phyloP scores from a whole-genome alignment of 2,113 vertebrate genomes.

The Nycticorax nycticorax region DNA sequence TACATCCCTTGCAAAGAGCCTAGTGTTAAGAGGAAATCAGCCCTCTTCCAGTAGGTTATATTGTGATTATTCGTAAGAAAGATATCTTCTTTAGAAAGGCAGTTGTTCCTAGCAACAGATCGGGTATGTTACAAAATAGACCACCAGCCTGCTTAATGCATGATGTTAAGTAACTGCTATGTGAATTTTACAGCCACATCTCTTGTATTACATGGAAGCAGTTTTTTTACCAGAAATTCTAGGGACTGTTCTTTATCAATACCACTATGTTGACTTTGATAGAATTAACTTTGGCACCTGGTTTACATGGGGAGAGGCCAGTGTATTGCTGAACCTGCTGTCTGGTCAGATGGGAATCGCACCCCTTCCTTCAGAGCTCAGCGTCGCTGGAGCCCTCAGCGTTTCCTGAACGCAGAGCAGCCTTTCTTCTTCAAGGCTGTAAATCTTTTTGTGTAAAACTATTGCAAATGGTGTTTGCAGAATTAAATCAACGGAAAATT shows the following conservation, averaged over 20 bases:
- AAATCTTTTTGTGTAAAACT: neutral
- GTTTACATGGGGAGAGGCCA: neutral
- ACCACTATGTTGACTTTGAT: accelerated
- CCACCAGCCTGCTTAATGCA: neutral
- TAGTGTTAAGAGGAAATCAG: neutral
- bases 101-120: neutral
- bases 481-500: neutral
- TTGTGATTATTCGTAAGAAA: neutral
- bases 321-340: neutral
- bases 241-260: neutral
- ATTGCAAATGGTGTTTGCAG: neutral
- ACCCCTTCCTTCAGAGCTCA: neutral
- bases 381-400: neutral
- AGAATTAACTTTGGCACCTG: neutral
- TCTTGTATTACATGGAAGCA: neutral
- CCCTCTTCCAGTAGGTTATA: neutral
- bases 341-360: neutral
- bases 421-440: neutral
- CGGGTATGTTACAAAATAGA: neutral
- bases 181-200: neutral
- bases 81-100: neutral
- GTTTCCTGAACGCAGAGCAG: neutral
- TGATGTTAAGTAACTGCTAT: neutral
- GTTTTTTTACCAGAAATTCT: neutral
- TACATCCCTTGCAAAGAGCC: neutral